Percentiles rank a stretch among this genome's conserved stretches.
Evolutionary conservation across 2,113 vertebrate species (phyloP).

Genomic region (Platysternon megacephalum): DNA sequence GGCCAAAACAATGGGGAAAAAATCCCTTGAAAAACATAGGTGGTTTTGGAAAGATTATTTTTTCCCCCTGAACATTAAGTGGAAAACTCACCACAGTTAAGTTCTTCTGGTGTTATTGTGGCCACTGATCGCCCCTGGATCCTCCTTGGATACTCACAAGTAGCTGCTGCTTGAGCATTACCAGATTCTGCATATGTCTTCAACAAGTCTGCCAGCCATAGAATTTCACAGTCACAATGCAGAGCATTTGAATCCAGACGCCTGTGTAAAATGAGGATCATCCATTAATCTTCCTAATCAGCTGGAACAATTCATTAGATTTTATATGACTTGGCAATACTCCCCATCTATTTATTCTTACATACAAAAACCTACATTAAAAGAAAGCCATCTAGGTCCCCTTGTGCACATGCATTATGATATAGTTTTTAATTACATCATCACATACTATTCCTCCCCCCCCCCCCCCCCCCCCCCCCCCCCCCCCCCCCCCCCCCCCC

Average conservation of each 20-base stretch:
- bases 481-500: accelerated
- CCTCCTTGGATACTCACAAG: slow-evolving; percentile 90
- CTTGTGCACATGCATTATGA: neutral
- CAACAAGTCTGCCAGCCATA: slow-evolving; percentile 94
- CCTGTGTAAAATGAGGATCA: slow-evolving; percentile 71
- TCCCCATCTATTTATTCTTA: neutral
- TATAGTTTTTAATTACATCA: neutral
- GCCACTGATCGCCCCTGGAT: slow-evolving; percentile 96
- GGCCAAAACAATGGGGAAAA: neutral
- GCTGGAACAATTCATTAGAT: neutral
- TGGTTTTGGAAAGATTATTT: neutral
- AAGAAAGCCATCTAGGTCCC: neutral
- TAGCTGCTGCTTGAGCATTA: slow-evolving; percentile 94
- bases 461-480: neutral
- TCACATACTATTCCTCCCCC: accelerated
- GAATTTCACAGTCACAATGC: slow-evolving; percentile 95
- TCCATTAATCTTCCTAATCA: neutral
- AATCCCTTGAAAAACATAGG: neutral
- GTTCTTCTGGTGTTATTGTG: slow-evolving; percentile 92
- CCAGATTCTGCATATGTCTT: slow-evolving; percentile 92
- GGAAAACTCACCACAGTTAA: slow-evolving; percentile 90
- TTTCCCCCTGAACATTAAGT: neutral
- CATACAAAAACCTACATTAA: neutral
- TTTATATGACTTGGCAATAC: neutral
- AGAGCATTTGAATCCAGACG: slow-evolving; percentile 95